Evolutionary conservation across 2,888 invertebrate genomes (phyloP).

Genomic region (Pogonocherus hispidulus): DNA sequence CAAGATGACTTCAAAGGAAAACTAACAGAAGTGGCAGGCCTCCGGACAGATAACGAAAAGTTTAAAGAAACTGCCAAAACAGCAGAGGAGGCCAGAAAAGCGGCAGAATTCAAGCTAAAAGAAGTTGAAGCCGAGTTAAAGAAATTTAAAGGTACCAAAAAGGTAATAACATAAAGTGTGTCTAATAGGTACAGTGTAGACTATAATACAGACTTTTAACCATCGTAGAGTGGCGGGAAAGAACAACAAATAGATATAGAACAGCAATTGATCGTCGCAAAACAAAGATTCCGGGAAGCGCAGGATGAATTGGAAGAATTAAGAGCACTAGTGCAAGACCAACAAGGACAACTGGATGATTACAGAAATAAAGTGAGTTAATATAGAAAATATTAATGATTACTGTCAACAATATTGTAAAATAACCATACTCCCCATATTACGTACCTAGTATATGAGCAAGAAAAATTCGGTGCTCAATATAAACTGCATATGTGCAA

Average conservation of each 20-base stretch:
- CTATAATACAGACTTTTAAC: too few species aligned
- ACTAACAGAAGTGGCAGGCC: slow-evolving; percentile 75
- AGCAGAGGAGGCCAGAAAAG: slow-evolving; percentile 69
- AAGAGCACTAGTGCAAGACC: slow-evolving; percentile 75
- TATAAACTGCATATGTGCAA: too few species aligned
- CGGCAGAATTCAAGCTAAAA: slow-evolving; percentile 73
- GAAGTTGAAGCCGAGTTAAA: slow-evolving; percentile 72
- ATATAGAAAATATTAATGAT: too few species aligned
- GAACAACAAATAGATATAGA: slow-evolving; percentile 77
- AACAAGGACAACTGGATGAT: slow-evolving; percentile 77
- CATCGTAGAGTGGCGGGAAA: slow-evolving; percentile 64
- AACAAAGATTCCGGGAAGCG: slow-evolving; percentile 71
- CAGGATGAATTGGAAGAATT: slow-evolving; percentile 76
- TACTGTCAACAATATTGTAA: too few species aligned
- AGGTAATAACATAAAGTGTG: too few species aligned
- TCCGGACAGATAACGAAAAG: slow-evolving; percentile 71
- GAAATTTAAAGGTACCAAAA: slow-evolving; percentile 56
- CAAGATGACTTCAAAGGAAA: slow-evolving; percentile 80
- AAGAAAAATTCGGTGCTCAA: too few species aligned
- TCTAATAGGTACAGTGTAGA: too few species aligned
- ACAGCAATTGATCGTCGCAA: slow-evolving; percentile 70
- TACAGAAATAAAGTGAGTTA: slow-evolving; percentile 75
- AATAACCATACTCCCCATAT: too few species aligned
- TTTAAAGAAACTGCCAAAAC: slow-evolving; percentile 67
- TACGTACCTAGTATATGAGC: too few species aligned